A percentile compares a stretch with the other conserved stretches of the same genome.
phyloP scores from a whole-genome alignment of 2,113 vertebrate genomes.

The Nicator chloris region DNA sequence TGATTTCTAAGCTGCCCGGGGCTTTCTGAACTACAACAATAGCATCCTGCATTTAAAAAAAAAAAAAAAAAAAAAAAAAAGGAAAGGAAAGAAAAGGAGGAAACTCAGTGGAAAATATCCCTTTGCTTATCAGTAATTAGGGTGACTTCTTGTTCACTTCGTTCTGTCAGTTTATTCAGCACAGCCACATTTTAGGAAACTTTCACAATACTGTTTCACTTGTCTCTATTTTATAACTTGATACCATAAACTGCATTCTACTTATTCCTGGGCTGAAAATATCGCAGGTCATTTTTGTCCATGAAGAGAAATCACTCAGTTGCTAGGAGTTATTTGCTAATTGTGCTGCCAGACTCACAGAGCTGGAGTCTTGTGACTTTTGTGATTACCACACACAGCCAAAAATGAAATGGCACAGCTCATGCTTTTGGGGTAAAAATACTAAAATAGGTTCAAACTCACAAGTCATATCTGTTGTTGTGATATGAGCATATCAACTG shows the following conservation, averaged over 20 bases:
- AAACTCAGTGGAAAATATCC: constrained; percentile 39
- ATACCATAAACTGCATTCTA: neutral
- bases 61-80: neutral
- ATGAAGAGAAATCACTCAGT: neutral
- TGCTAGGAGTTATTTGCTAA: neutral
- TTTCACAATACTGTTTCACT: neutral
- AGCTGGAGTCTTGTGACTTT: neutral
- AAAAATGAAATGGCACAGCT: neutral
- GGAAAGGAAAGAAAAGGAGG: neutral
- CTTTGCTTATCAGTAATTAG: constrained; percentile 48
- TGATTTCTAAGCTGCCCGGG: constrained; percentile 75
- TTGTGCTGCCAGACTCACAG: neutral
- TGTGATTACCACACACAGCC: neutral
- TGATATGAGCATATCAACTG: neutral
- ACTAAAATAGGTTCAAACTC: neutral
- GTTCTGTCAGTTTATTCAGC: neutral
- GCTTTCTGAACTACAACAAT: constrained; percentile 74
- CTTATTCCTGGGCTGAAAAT: neutral
- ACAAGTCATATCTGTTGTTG: neutral
- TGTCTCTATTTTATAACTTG: neutral
- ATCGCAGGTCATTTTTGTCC: neutral
- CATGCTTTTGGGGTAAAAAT: neutral
- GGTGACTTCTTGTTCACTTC: constrained; percentile 28
- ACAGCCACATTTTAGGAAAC: neutral
- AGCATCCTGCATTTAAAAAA: constrained; percentile 18